Evolutionary conservation across 2,888 invertebrate genomes (phyloP).

Genomic region (Embidobia sp.): DNA sequence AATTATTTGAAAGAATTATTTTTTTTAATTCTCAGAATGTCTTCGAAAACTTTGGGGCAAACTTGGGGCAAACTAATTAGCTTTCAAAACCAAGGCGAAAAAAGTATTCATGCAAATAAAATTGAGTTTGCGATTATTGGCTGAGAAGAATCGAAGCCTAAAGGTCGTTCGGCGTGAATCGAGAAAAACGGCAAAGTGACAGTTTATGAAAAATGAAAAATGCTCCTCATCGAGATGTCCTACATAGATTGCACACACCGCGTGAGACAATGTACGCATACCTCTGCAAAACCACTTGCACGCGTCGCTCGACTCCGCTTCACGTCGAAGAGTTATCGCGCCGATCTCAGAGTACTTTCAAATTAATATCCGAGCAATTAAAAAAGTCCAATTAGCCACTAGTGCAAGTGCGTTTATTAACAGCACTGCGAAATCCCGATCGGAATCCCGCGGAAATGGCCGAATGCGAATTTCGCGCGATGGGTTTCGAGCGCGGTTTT

Average conservation of each 20-base stretch:
- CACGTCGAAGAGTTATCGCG: constrained; percentile 60
- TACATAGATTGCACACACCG: constrained; percentile 48
- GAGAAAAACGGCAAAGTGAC: constrained; percentile 50
- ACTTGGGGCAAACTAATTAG: too few species aligned
- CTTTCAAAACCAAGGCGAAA: too few species aligned
- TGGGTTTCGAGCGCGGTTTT: too few species aligned
- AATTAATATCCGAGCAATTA: constrained; percentile 65
- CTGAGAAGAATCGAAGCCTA: constrained; percentile 34
- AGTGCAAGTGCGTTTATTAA: constrained; percentile 61
- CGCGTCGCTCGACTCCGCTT: constrained; percentile 64
- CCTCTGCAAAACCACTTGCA: constrained; percentile 56
- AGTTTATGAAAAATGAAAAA: constrained; percentile 62
- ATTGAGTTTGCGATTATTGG: too few species aligned
- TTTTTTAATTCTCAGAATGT: too few species aligned
- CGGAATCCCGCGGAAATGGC: constrained; percentile 39
- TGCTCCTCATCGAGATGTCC: constrained; percentile 53
- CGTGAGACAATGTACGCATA: constrained; percentile 62
- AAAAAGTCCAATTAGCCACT: constrained; percentile 64
- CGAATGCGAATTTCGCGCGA: constrained; percentile 42
- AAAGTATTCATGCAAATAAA: too few species aligned
- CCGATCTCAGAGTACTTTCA: constrained; percentile 65
- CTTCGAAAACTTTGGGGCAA: too few species aligned
- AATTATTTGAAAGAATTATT: too few species aligned
- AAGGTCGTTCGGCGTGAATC: constrained; percentile 27
- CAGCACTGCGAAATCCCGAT: constrained; percentile 41